Conservation (phyloP, 2,113 vertebrate genomes). For the Sakesphorus luctuosus region DNA sequence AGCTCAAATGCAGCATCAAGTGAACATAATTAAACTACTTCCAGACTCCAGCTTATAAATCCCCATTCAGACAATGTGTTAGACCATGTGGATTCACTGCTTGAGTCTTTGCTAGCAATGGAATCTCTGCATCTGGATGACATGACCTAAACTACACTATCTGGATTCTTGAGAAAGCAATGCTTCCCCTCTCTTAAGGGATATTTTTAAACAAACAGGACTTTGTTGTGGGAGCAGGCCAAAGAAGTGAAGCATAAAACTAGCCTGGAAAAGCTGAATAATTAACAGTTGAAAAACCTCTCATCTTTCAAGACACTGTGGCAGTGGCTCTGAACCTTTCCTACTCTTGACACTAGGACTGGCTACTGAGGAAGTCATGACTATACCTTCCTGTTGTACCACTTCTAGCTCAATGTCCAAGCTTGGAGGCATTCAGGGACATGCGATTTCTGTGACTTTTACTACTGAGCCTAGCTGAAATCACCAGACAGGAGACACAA, state of each 20-base stretch:
- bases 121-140: constrained; percentile 26
- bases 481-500: constrained; percentile 16
- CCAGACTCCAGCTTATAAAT: not conserved
- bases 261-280: constrained; percentile 36
- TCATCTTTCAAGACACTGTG: not conserved
- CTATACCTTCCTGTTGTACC: constrained; percentile 34
- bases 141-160: constrained; percentile 39
- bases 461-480: constrained; percentile 5
- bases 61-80: not conserved
- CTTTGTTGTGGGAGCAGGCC: not conserved
- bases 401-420: constrained; percentile 25
- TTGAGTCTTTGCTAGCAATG: not conserved
- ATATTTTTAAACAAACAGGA: constrained; percentile 39
- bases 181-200: not conserved
- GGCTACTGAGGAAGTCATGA: constrained; percentile 32
- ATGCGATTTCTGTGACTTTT: constrained; percentile 30
- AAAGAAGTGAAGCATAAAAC: not conserved
- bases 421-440: constrained; percentile 46
- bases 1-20: not conserved
- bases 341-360: not conserved
- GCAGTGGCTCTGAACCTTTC: not conserved
- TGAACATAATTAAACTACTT: not conserved
- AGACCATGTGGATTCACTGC: not conserved
- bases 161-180: constrained; percentile 37
- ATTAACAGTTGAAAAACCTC: constrained; percentile 24